Evolutionary conservation across 2,797 vertebrate species (phyloP).

Genomic region (Champsocephalus gunnari): DNA sequence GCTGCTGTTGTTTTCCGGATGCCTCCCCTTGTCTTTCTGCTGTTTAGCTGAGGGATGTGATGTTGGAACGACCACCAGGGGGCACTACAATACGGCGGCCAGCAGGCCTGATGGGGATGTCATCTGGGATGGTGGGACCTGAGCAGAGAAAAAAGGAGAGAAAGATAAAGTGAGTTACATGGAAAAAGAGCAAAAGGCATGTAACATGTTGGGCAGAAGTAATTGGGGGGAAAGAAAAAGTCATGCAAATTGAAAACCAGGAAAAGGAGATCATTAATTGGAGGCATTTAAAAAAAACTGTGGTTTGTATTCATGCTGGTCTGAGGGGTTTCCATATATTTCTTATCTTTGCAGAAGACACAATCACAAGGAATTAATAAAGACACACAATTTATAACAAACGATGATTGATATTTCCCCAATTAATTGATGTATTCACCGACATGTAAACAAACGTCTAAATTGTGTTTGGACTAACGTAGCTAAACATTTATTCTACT

Average conservation of each 20-base stretch:
- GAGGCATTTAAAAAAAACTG: background rate
- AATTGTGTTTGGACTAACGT: background rate
- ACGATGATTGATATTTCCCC: too few species aligned
- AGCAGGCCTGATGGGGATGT: slow-evolving; percentile 89
- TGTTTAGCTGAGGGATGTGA: slow-evolving; percentile 96
- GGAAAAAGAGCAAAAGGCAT: background rate
- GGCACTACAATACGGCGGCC: slow-evolving; percentile 95
- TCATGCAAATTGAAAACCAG: background rate
- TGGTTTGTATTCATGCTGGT: background rate
- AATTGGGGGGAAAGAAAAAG: background rate
- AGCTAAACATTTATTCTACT: background rate
- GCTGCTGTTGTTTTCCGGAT: slow-evolving; percentile 45
- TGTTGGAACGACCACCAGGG: slow-evolving; percentile 97
- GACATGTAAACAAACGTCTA: background rate
- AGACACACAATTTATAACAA: background rate
- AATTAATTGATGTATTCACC: too few species aligned
- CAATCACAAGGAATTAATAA: background rate
- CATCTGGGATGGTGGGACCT: slow-evolving; percentile 84
- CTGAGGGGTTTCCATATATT: background rate
- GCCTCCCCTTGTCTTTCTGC: slow-evolving; percentile 23
- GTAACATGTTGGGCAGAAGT: background rate
- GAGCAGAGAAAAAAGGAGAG: background rate
- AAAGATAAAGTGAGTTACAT: background rate
- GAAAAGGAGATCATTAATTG: background rate
- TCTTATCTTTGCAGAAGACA: background rate